These are phyloP conservation scores for Chaenodraco wilsoni DNA, from an alignment of 2,797 vertebrate genomes.

Conservation along the genomic window DNA sequence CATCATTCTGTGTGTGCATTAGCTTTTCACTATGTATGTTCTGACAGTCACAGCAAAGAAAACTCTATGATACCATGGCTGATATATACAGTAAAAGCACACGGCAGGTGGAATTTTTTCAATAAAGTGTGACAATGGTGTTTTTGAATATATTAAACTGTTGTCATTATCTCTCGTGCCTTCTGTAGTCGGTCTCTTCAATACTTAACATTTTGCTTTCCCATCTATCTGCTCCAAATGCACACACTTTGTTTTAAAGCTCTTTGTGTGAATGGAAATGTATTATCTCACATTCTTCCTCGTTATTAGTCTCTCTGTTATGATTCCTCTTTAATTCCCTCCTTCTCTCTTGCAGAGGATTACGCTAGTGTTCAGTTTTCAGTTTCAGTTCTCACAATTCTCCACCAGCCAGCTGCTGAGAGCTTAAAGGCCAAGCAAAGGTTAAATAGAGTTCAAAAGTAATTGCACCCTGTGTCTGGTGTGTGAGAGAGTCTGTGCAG, in stretches of 20 bases:
- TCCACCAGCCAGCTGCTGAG: slow-evolving; percentile 72
- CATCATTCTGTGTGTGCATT: slow-evolving; percentile 44
- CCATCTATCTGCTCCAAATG: neutral
- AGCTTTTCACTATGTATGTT: slow-evolving; percentile 33
- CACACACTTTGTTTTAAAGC: slow-evolving; percentile 11
- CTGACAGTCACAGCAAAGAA: slow-evolving; percentile 41
- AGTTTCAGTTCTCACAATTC: slow-evolving; percentile 72
- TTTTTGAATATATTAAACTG: slow-evolving; percentile 38
- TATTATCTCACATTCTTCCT: slow-evolving; percentile 4
- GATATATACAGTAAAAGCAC: slow-evolving; percentile 57
- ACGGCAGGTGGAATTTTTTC: slow-evolving; percentile 72
- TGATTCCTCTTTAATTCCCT: slow-evolving; percentile 15
- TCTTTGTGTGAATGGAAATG: neutral
- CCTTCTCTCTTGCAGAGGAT: slow-evolving; percentile 53
- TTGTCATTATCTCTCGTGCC: neutral
- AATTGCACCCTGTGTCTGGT: neutral
- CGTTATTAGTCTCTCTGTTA: slow-evolving; percentile 22
- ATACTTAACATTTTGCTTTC: neutral
- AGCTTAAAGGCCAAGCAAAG: slow-evolving; percentile 52
- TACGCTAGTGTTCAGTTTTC: slow-evolving; percentile 67
- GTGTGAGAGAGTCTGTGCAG: neutral
- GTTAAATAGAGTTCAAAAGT: slow-evolving; percentile 62
- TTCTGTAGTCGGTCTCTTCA: neutral
- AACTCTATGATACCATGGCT: slow-evolving; percentile 41
- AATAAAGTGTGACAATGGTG: slow-evolving; percentile 79